Base-by-base conservation (phyloP, 2,113 vertebrate species). In the Mixornis gularis region DNA sequence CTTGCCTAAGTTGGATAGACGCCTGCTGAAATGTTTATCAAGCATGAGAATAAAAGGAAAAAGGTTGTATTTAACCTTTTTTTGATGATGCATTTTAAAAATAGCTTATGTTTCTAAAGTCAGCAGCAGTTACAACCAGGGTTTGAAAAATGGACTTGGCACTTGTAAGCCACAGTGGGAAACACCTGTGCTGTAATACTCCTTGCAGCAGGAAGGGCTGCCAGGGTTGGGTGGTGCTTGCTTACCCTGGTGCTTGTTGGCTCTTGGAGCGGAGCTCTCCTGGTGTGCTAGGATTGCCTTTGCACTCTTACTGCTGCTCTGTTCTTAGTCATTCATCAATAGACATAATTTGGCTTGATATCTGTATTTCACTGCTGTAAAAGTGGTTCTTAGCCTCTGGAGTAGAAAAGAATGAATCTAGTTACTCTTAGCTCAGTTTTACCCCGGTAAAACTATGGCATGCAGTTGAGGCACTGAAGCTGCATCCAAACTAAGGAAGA, bases 401-500 rank as follows among this genome's bases (percentile, higher is more conserved):
- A 83, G 25, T 46, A 66, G 48, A 59, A 36, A 60, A 40, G 69
- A 90, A 53, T 32, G 58, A 38, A 66, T 82, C 20, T 78, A 52
- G 63, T 66, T 72, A 43, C 90, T 59, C 55, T 79, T 59, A 89
- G 71, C 43, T 94, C 11, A 10, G 48, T 77, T 85, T 56, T 87
- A 79, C 21, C 44, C 14, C 3, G 1, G 22, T 79, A 40, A 76
- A 92, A 69, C 68, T 71, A 1, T 55, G 81, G 43, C 44, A 68
- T 0, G 8, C 41, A 17, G n/a, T 73, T 83, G 94, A 93, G 58
- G 70, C 44, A 40, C 59, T 70, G 81, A 85, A 82, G 59, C 96
- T 96, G 87, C 48, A 87, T 95, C 88, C 91, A 96, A 81, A 77
- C 64, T 79, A 34, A 89, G 89, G 92, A 96, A 96, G 96, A 95